Conservation (phyloP, 2,113 vertebrate species). For the Colaptes auratus region DNA sequence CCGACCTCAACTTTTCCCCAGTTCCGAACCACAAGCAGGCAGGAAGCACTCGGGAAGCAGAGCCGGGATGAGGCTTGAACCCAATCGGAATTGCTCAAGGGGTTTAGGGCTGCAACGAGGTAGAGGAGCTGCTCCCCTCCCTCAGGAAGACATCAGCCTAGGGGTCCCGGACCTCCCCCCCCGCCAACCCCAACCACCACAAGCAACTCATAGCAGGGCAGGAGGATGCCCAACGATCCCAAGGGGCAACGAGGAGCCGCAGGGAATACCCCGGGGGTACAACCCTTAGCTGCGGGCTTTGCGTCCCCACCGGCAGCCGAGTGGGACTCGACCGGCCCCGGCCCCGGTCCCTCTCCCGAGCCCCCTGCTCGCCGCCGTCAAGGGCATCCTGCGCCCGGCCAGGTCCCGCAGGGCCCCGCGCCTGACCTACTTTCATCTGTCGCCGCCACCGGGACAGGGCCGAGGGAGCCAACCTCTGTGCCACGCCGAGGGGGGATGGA, state of each 20-base stretch:
- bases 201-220: neutral
- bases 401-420: neutral
- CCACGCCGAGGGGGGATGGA: neutral
- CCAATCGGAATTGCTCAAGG: neutral
- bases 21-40: neutral
- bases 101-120: neutral
- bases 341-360: too few relatives aligned
- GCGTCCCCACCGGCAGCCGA: neutral
- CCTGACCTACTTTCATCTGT: slow-evolving; percentile 18
- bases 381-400: neutral
- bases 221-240: neutral
- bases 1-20: neutral
- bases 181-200: neutral
- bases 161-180: neutral
- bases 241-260: neutral
- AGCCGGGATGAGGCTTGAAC: neutral
- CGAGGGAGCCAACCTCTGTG: neutral
- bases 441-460: neutral
- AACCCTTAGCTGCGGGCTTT: neutral
- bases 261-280: neutral
- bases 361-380: neutral
- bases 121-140: neutral
- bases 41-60: neutral
- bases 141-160: neutral
- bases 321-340: neutral